Conservation (phyloP, 2,888 invertebrate species). For the Stramonita haemastoma region DNA sequence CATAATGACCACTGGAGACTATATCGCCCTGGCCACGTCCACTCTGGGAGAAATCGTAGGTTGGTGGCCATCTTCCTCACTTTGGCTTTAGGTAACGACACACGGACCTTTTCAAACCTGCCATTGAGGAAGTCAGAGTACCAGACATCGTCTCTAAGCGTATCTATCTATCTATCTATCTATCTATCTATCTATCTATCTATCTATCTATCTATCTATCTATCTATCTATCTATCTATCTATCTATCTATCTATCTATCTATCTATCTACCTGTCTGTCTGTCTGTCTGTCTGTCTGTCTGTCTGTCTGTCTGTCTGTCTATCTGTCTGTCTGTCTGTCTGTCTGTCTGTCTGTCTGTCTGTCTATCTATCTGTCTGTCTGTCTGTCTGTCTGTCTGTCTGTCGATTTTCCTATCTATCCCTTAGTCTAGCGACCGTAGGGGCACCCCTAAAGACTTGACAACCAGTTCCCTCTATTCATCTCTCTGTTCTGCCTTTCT, state of each 20-base stretch:
- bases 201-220: background rate
- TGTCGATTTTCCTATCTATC: no score
- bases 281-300: background rate
- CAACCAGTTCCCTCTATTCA: no score
- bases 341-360: background rate
- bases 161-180: background rate
- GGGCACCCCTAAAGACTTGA: no score
- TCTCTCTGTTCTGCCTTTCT: no score
- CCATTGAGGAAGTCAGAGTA: background rate
- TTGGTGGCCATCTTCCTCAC: conserved; percentile 49
- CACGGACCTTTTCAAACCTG: no score
- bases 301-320: background rate
- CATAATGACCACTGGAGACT: conserved; percentile 66
- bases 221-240: no score
- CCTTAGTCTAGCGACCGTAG: no score
- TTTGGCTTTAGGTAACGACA: no score
- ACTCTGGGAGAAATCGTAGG: conserved; percentile 75
- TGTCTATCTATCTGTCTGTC: background rate
- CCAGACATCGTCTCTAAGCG: background rate
- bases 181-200: background rate
- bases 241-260: no score
- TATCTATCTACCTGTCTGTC: no score
- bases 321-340: no score
- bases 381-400: background rate
- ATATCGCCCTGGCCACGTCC: conserved; percentile 72